phyloP scores from a whole-genome alignment of 2,888 invertebrate species.

The Leptopilina syphax region DNA sequence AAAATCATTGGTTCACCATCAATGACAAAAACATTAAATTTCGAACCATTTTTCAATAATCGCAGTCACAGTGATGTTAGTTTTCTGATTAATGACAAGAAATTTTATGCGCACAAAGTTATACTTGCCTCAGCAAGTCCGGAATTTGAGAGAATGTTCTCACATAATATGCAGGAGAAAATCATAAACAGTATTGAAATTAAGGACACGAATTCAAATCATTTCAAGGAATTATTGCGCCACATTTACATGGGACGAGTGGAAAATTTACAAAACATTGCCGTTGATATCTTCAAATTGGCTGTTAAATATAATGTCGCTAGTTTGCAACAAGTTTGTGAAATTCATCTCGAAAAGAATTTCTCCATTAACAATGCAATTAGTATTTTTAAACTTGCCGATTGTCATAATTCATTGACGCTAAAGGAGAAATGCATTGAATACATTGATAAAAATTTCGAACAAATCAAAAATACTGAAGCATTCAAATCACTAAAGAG shows the following conservation, averaged over 20 bases:
- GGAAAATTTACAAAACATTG: background rate
- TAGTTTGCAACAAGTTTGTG: background rate
- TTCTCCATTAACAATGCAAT: background rate
- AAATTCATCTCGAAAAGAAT: background rate
- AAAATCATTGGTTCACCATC: too few species aligned
- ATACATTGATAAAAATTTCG: background rate
- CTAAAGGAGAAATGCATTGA: background rate
- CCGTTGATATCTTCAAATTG: background rate
- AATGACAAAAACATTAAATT: background rate
- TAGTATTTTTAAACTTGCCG: background rate
- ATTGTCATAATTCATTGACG: background rate
- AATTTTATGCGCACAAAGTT: slow-evolving; percentile 3
- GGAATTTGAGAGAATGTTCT: background rate
- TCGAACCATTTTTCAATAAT: slow-evolving; percentile 13
- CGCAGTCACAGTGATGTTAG: background rate
- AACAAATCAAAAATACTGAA: background rate
- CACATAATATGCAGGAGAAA: background rate
- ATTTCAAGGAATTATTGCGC: background rate
- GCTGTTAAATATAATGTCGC: background rate
- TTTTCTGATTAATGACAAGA: background rate
- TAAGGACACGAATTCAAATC: background rate
- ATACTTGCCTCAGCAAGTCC: background rate
- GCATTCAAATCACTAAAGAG: too few species aligned
- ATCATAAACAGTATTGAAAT: background rate
- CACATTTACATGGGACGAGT: background rate